Percentiles rank a stretch among this genome's conserved stretches.
phyloP scores from a whole-genome alignment of 2,888 invertebrate genomes.

The Anarsia innoxiella region DNA sequence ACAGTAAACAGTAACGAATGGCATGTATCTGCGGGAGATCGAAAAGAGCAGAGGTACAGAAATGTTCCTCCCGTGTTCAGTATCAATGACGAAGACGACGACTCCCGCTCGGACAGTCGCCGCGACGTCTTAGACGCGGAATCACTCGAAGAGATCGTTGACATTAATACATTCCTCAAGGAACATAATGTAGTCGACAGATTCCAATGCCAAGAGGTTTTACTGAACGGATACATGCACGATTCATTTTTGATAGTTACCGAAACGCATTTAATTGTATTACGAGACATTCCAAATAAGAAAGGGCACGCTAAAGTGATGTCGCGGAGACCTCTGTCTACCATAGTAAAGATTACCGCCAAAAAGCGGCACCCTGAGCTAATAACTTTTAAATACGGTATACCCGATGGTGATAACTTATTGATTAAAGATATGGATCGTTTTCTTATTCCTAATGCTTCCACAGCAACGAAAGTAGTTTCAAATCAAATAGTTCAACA shows the following conservation, averaged over 20 bases:
- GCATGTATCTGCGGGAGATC: constrained; percentile 89
- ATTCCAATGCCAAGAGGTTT: constrained; percentile 94
- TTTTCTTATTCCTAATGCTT: constrained; percentile 93
- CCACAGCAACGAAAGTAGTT: constrained; percentile 90
- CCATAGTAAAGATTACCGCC: constrained; percentile 97
- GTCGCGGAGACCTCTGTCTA: constrained; percentile 89
- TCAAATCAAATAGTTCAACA: constrained; percentile 86
- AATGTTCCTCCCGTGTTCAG: constrained; percentile 95
- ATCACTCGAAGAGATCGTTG: constrained; percentile 83
- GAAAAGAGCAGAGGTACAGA: constrained; percentile 90
- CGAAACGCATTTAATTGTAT: constrained; percentile 87
- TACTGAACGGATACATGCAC: constrained; percentile 90
- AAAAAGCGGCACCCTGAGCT: constrained; percentile 96
- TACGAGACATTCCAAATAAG: constrained; percentile 85
- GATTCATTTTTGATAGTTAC: constrained; percentile 93
- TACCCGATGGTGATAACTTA: constrained; percentile 85
- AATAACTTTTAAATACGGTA: constrained; percentile 97
- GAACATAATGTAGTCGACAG: constrained; percentile 88
- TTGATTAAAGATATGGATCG: constrained; percentile 92
- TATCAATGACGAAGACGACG: constrained; percentile 87
- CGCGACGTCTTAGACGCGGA: constrained; percentile 75
- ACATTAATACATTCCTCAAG: constrained; percentile 86
- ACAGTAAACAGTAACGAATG: constrained; percentile 77
- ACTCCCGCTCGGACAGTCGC: constrained; percentile 47
- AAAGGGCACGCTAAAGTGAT: constrained; percentile 89